Conservation (phyloP, 1,140 invertebrate genomes). For the Lethrus apterus region DNA sequence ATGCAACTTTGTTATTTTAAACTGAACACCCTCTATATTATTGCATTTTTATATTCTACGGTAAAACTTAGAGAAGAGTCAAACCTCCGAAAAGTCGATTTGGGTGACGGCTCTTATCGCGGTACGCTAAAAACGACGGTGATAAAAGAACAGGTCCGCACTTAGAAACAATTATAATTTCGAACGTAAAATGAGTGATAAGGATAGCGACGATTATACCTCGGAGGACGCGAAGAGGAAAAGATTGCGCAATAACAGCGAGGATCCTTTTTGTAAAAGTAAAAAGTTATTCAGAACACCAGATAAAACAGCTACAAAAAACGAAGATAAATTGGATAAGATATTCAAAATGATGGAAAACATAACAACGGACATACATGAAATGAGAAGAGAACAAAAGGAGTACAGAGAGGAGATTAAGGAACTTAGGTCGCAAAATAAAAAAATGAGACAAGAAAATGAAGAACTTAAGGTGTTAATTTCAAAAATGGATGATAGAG, state of each 20-base stretch:
- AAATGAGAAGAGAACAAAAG: not conserved
- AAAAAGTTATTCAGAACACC: not conserved
- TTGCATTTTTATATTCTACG: no score
- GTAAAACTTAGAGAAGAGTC: no score
- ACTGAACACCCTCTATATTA: no score
- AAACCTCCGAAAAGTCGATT: no score
- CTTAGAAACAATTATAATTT: no score
- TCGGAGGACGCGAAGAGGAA: not conserved
- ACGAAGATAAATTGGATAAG: not conserved
- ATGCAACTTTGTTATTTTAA: no score
- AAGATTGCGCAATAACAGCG: no score
- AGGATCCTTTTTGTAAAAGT: not conserved
- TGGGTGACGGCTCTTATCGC: no score
- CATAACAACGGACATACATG: not conserved
- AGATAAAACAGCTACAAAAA: not conserved
- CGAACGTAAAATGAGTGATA: no score
- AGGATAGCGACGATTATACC: constrained; percentile 1
- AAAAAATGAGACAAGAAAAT: not conserved
- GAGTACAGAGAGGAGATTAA: not conserved
- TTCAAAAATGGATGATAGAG: not conserved
- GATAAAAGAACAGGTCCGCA: no score
- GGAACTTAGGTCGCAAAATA: not conserved
- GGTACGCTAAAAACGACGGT: no score
- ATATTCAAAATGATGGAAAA: not conserved
- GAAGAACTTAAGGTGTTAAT: not conserved